Percentiles rank a stretch among this genome's conserved stretches.
Conservation (phyloP, 2,113 vertebrate genomes). For the Anthoscopus minutus region DNA sequence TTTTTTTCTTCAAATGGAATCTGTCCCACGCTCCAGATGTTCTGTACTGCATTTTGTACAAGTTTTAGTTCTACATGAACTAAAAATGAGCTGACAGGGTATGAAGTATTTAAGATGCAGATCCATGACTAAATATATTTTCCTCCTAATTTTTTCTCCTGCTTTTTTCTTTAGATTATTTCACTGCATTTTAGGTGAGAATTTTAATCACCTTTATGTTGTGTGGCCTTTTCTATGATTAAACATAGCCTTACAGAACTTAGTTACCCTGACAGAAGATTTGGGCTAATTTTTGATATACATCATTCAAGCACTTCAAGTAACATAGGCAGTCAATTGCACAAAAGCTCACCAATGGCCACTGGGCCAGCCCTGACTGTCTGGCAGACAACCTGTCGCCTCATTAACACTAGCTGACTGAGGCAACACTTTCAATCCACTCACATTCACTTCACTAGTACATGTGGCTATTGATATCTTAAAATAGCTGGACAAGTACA, state of each 20-base stretch:
- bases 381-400: neutral
- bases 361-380: neutral
- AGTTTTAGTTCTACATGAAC: neutral
- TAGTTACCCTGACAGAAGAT: neutral
- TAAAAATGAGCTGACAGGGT: neutral
- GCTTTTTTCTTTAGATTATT: neutral
- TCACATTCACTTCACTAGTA: neutral
- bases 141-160: neutral
- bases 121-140: neutral
- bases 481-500: neutral
- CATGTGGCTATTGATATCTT: neutral
- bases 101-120: neutral
- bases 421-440: neutral
- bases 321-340: fast-evolving
- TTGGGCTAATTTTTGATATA: neutral
- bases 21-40: neutral
- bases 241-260: neutral
- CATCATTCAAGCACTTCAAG: neutral
- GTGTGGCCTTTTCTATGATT: neutral
- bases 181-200: neutral
- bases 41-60: neutral
- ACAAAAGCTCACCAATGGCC: neutral
- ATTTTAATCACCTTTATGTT: neutral
- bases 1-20: neutral
- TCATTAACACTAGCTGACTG: neutral